A percentile compares a stretch with the other conserved stretches of the same genome.
These are phyloP conservation scores for Pomatorhinus ruficollis DNA, from an alignment of 2,113 vertebrate species.

Conservation along the genomic window DNA sequence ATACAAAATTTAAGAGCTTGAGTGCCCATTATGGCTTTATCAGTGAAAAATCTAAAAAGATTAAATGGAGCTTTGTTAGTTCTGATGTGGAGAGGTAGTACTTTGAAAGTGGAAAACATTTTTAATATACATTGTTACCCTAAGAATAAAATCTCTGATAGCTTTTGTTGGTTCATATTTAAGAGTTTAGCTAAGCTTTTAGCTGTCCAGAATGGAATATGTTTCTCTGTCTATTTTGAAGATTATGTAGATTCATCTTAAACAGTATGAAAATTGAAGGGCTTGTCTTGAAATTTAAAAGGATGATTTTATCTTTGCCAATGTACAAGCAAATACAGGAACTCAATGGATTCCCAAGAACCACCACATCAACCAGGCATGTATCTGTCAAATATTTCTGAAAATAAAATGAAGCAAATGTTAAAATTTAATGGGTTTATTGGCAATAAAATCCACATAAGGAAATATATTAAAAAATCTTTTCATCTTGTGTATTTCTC, in stretches of 20 bases:
- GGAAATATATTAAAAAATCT: background rate
- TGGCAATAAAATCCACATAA: background rate
- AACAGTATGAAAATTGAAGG: background rate
- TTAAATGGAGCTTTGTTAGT: background rate
- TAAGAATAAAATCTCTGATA: background rate
- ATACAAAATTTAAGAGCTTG: background rate
- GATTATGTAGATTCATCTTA: background rate
- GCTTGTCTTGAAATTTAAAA: conserved; percentile 20
- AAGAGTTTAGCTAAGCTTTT: background rate
- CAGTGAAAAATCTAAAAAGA: background rate
- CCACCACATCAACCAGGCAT: background rate
- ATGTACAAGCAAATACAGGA: background rate
- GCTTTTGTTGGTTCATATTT: background rate
- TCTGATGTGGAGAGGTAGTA: background rate
- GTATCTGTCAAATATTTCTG: conserved; percentile 12
- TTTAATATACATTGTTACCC: background rate
- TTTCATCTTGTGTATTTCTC: conserved; percentile 4
- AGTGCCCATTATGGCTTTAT: background rate
- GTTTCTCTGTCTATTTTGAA: background rate
- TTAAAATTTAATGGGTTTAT: background rate
- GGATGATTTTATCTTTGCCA: background rate
- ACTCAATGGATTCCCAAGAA: background rate
- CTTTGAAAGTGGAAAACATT: background rate
- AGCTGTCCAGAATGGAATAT: background rate
- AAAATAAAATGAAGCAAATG: conserved; percentile 36